These are phyloP conservation scores for Dendrolimus houi DNA, from an alignment of 2,888 invertebrate genomes.

Conservation along the genomic window DNA sequence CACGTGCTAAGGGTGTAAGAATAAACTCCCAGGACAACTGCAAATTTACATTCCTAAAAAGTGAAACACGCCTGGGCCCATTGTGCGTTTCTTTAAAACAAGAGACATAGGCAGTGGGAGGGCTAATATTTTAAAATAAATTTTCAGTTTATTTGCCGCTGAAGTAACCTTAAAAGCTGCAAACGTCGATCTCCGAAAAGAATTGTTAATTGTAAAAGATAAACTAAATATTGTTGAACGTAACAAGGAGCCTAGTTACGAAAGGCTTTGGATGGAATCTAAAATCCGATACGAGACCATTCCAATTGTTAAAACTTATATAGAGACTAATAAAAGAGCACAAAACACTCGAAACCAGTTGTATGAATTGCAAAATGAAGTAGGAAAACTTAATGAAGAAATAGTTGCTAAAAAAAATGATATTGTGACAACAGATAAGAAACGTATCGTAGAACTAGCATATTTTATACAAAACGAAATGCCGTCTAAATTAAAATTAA, in stretches of 20 bases:
- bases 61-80: no score
- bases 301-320: constrained; percentile 40
- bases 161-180: constrained; percentile 39
- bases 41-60: no score
- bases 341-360: constrained; percentile 27
- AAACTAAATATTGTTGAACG: constrained; percentile 32
- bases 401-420: constrained; percentile 27
- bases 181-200: constrained; percentile 48
- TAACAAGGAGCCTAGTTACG: constrained; percentile 40
- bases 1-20: no score
- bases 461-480: constrained; percentile 35
- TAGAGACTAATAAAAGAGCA: constrained; percentile 25
- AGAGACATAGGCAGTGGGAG: neutral
- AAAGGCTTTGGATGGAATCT: constrained; percentile 41
- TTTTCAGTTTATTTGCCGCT: constrained; percentile 36
- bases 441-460: constrained; percentile 40
- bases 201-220: constrained; percentile 36
- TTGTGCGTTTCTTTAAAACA: neutral
- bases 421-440: constrained; percentile 26
- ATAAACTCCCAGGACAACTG: no score
- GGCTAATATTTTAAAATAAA: neutral
- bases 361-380: constrained; percentile 25
- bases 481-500: constrained; percentile 27
- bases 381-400: constrained; percentile 20
- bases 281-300: constrained; percentile 51